Percentiles rank a stretch among this genome's conserved stretches.
These are phyloP conservation scores for Luehdorfia chinensis DNA, from an alignment of 1,140 invertebrate species.

Conservation along the genomic window DNA sequence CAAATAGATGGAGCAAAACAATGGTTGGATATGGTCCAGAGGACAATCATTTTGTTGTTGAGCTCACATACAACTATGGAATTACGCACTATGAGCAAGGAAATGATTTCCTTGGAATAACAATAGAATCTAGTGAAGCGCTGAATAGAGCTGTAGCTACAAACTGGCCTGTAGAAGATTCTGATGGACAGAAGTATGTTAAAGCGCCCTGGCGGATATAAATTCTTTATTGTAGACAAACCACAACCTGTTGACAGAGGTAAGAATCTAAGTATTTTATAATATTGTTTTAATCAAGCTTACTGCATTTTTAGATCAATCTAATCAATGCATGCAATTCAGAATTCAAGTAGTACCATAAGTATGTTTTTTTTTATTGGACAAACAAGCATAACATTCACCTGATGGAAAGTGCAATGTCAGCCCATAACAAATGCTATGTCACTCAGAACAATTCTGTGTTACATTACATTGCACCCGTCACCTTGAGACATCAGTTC, in stretches of 20 bases:
- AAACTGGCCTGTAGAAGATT: slow-evolving; percentile 82
- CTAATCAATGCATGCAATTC: too few relatives aligned
- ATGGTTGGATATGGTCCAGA: slow-evolving; percentile 99
- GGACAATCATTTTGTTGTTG: slow-evolving; percentile 96
- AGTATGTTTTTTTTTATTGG: too few relatives aligned
- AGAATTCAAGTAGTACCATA: too few relatives aligned
- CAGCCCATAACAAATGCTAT: too few relatives aligned
- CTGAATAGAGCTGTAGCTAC: slow-evolving; percentile 83
- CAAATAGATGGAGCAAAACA: slow-evolving; percentile 98
- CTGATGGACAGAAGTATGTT: slow-evolving; percentile 80
- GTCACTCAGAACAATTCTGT: too few relatives aligned
- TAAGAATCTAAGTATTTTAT: too few relatives aligned
- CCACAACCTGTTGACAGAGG: slow-evolving; percentile 81
- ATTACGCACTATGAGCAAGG: slow-evolving; percentile 88
- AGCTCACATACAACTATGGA: slow-evolving; percentile 98
- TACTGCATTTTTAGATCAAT: too few relatives aligned
- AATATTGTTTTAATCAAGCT: too few relatives aligned
- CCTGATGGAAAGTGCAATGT: too few relatives aligned
- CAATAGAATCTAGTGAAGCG: slow-evolving; percentile 87
- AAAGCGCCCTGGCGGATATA: slow-evolving; percentile 95
- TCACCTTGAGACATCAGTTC: too few relatives aligned
- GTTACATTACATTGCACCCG: too few relatives aligned
- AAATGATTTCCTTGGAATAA: slow-evolving; percentile 94
- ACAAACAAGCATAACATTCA: too few relatives aligned
- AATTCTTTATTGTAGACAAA: slow-evolving; percentile 88